Conservation (phyloP, 2,888 invertebrate species). For the Choristoneura rosaceana region DNA sequence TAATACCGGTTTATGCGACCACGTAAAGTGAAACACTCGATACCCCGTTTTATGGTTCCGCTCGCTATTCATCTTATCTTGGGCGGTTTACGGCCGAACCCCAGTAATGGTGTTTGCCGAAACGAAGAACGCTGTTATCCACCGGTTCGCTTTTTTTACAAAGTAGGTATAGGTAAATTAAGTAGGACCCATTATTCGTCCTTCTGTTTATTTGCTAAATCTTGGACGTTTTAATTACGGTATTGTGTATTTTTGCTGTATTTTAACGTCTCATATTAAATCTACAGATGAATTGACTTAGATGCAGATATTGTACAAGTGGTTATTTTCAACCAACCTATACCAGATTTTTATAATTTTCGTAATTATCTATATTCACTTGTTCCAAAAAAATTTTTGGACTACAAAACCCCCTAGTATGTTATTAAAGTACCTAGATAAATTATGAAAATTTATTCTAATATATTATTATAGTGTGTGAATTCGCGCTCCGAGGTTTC, state of each 20-base stretch:
- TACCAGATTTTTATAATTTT: too few relatives aligned
- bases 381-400: too few relatives aligned
- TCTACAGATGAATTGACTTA: too few relatives aligned
- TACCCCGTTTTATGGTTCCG: constrained; percentile 61
- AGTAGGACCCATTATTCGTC: constrained; percentile 56
- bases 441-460: too few relatives aligned
- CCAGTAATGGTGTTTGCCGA: constrained; percentile 71
- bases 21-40: constrained; percentile 62
- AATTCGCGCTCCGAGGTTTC: too few relatives aligned
- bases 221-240: constrained; percentile 29
- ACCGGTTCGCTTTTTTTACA: constrained; percentile 57
- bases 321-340: too few relatives aligned
- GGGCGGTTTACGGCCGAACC: constrained; percentile 64
- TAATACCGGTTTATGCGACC: constrained; percentile 48
- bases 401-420: too few relatives aligned
- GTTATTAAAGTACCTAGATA: too few relatives aligned
- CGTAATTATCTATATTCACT: too few relatives aligned
- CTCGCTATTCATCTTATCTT: constrained; percentile 72
- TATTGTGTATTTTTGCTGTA: constrained; percentile 10
- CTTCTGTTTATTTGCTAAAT: constrained; percentile 50
- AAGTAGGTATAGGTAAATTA: too few relatives aligned
- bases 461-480: too few relatives aligned
- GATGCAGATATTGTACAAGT: background rate
- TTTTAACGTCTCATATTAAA: too few relatives aligned
- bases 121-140: constrained; percentile 53